Conservation (phyloP, 1,140 invertebrate genomes). For the Cotesia chilonis region DNA sequence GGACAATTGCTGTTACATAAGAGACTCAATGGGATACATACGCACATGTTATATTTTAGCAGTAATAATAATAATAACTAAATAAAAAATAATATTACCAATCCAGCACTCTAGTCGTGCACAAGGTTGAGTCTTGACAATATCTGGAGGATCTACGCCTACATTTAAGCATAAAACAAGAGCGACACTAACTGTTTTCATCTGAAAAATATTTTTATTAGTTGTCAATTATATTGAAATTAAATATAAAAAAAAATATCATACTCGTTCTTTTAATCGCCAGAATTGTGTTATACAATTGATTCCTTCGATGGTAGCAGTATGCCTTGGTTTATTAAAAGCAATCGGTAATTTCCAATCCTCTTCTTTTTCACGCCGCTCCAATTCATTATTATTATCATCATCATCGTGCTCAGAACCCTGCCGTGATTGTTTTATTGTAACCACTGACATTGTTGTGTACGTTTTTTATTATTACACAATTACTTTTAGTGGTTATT, state of each 20-base stretch:
- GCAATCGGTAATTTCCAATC: constrained; percentile 74
- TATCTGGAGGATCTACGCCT: constrained; percentile 98
- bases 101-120: constrained; percentile 97
- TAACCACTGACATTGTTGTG: constrained; percentile 24
- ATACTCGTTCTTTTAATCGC: constrained; percentile 91
- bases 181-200: constrained; percentile 99
- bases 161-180: constrained; percentile 98
- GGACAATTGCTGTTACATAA: constrained; percentile 38
- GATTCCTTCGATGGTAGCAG: constrained; percentile 78
- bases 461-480: not conserved
- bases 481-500: too few species aligned
- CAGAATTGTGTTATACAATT: constrained; percentile 81
- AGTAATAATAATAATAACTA: not conserved
- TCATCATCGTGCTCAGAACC: constrained; percentile 7
- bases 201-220: constrained; percentile 67
- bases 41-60: too few species aligned
- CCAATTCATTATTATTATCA: constrained; percentile 16
- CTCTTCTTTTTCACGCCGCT: constrained; percentile 27
- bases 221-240: not conserved
- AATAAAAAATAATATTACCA: constrained; percentile 68
- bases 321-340: constrained; percentile 77
- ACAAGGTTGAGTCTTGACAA: constrained; percentile 96
- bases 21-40: too few species aligned
- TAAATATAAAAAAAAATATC: constrained; percentile 38
- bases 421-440: too few species aligned